A percentile compares a stretch with the other conserved stretches of the same genome.
Conservation (phyloP, 2,888 invertebrate genomes). For the Notodromas monacha region DNA sequence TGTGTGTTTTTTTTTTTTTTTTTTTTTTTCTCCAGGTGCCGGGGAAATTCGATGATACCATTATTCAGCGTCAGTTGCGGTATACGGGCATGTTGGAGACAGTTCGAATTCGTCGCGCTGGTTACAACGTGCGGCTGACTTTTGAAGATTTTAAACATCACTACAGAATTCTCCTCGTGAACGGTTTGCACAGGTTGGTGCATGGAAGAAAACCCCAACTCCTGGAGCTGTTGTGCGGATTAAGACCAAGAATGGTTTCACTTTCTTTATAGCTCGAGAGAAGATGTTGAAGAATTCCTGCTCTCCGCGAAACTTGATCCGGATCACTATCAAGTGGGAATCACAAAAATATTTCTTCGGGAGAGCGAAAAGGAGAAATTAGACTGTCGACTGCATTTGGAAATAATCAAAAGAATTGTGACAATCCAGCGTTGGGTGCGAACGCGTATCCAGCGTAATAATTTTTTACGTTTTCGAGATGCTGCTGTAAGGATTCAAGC, state of each 20-base stretch:
- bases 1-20: too few species aligned
- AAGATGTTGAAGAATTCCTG: conserved; percentile 52
- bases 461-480: too few species aligned
- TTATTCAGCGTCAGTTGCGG: conserved; percentile 55
- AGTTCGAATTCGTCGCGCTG: conserved; percentile 68
- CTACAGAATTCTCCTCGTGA: conserved; percentile 60
- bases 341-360: too few species aligned
- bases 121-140: conserved; percentile 67
- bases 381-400: too few species aligned
- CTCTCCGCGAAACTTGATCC: conserved; percentile 45
- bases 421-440: too few species aligned
- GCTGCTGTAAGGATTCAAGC: too few species aligned
- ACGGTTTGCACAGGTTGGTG: conserved; percentile 33
- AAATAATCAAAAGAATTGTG: too few species aligned
- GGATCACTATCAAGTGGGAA: too few species aligned
- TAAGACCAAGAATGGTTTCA: conserved; percentile 6
- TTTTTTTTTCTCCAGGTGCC: conserved; percentile 23
- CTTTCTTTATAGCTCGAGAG: conserved; percentile 29
- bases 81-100: conserved; percentile 94
- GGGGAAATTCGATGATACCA: conserved; percentile 67
- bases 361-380: too few species aligned
- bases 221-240: too few species aligned
- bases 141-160: conserved; percentile 79
- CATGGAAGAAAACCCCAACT: too few species aligned
- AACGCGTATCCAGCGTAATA: too few species aligned